Percentiles rank a stretch among this genome's conserved stretches.
These are phyloP conservation scores for Campylomormyrus tamandua DNA, from an alignment of 2,113 vertebrate genomes.

Conservation along the genomic window DNA sequence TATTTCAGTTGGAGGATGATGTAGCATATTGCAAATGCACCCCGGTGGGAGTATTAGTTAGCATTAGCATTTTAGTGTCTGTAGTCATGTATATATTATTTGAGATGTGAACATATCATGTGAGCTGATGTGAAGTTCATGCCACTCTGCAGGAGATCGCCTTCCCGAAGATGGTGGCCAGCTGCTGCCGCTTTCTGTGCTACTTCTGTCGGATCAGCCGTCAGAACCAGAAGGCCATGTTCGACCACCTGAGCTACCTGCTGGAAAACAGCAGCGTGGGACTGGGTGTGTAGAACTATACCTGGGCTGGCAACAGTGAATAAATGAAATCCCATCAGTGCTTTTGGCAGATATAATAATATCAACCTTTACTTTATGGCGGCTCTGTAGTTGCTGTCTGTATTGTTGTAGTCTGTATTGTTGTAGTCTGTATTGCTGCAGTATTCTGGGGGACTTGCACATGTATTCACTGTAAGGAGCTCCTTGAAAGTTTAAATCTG, in stretches of 20 bases:
- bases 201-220: constrained; percentile 98
- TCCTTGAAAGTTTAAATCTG: constrained; percentile 8
- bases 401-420: no score
- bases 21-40: background rate
- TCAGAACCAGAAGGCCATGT: constrained; percentile 98
- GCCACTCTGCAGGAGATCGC: constrained; percentile 70
- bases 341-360: background rate
- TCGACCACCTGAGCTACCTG: constrained; percentile 95
- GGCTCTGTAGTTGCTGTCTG: background rate
- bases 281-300: constrained; percentile 64
- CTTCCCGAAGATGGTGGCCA: constrained; percentile 98
- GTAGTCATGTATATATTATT: background rate
- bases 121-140: constrained; percentile 15
- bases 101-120: background rate
- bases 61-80: background rate
- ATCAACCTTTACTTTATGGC: constrained; percentile 18
- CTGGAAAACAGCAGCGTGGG: constrained; percentile 96
- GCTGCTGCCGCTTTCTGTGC: constrained; percentile 94
- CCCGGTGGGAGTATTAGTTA: background rate
- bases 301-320: background rate
- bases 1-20: background rate
- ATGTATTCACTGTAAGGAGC: background rate
- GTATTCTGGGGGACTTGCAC: constrained; percentile 12
- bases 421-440: background rate
- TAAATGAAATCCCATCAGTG: background rate